Evolutionary conservation across 2,888 invertebrate species (phyloP), one percentile per base, ranked within the genome.

Genomic region (Ernsta delagoae): DNA sequence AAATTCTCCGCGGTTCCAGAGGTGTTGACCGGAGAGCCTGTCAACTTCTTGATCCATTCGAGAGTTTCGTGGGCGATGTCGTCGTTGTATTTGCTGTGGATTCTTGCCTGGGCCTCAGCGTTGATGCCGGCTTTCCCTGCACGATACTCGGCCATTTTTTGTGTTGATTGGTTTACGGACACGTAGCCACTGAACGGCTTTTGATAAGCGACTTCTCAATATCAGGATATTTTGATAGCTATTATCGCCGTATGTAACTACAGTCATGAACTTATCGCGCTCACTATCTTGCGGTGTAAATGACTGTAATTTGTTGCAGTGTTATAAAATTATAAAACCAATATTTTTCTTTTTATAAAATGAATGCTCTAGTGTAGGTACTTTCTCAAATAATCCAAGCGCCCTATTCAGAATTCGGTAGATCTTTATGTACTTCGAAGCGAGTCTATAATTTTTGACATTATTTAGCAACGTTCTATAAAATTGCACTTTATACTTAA

Each of bases 41-140:
- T 97, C 71, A 99, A 95, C 54, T 94, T 90, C 83, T 96, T 96
- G 83, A 99, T 97, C 99, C 99, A 99, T 92, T 97, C 96, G 79
- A 99, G 94, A 75, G 97, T 97, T 93, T 99, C 98, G 72, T 95
- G 95, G 9, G 99, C 99, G 79, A 98, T 95, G 76, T 97, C 97
- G 79, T 98, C 97, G 88, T 97, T 99, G 94, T 99, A 99, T 94
- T 99, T 99, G 89, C 98, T 98, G 88, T 98, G 96, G 82, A 99
- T 98, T 97, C 84, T 84, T 48, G 89, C 88, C 76, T 93, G 93
- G 11, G 93, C 93, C 74, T 92, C 89, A 72, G 92, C 93, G 82
- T 93, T 93, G 85, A 93, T 92, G 79, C 93, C 93, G 78, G 93
- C 88, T 79, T 93, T 93, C 6, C 87, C 90, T 77, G 93, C 93